Percentiles rank a stretch among this genome's conserved stretches.
phyloP scores from a whole-genome alignment of 2,113 vertebrate genomes.

The Scatophagus argus region DNA sequence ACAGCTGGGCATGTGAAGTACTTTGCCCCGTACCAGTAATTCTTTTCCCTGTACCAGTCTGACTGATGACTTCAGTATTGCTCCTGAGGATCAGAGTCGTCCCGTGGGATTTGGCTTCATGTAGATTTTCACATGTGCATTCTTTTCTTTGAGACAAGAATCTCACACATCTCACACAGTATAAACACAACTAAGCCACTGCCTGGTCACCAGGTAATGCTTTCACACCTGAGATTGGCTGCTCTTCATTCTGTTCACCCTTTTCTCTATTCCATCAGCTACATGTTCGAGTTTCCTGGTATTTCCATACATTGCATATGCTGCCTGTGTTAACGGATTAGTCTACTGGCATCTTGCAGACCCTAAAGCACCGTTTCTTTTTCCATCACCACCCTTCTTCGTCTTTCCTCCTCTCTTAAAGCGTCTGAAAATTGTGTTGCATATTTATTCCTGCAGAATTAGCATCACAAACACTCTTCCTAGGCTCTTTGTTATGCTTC shows the following conservation, averaged over 20 bases:
- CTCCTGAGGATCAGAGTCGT: background rate
- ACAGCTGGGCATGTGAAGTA: background rate
- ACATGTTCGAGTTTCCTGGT: slow-evolving; percentile 45
- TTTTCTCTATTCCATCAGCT: slow-evolving; percentile 46
- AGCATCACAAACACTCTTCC: slow-evolving; percentile 76
- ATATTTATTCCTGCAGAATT: slow-evolving; percentile 78
- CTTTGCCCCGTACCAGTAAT: background rate
- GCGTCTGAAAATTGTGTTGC: slow-evolving; percentile 64
- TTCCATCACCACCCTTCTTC: slow-evolving; percentile 47
- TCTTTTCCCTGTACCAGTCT: slow-evolving; percentile 15
- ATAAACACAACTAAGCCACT: slow-evolving; percentile 35
- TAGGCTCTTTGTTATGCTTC: slow-evolving; percentile 72
- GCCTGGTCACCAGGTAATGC: slow-evolving; percentile 41
- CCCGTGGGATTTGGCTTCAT: background rate
- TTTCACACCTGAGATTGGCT: slow-evolving; percentile 46
- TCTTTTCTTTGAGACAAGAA: slow-evolving; percentile 26
- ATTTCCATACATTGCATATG: slow-evolving; percentile 9
- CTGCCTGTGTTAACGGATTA: slow-evolving; percentile 44
- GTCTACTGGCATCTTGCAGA: slow-evolving; percentile 48
- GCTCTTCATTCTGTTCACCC: slow-evolving; percentile 41
- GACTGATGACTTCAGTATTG: slow-evolving; percentile 7
- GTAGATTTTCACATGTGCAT: slow-evolving; percentile 12
- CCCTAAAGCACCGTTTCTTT: slow-evolving; percentile 53
- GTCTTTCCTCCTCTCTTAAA: slow-evolving; percentile 56
- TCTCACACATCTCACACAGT: slow-evolving; percentile 25